Percentiles rank a stretch among this genome's conserved stretches.
These are phyloP conservation scores for Leptopilina clavipes DNA, from an alignment of 1,140 invertebrate species.

Conservation along the genomic window DNA sequence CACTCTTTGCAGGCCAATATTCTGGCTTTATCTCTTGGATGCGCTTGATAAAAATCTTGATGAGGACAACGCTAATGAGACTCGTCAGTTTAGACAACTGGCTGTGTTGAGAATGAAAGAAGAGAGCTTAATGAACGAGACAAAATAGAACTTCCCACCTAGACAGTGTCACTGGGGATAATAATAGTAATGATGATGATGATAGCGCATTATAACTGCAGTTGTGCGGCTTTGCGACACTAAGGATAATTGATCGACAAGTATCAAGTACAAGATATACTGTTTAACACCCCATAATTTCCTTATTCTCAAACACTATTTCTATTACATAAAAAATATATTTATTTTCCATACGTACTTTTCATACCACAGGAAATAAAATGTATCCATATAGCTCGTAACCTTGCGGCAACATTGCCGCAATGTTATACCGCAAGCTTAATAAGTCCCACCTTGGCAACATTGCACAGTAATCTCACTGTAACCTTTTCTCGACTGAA, in stretches of 20 bases:
- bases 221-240: neutral
- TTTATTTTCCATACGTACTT: too few species aligned
- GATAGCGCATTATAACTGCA: neutral
- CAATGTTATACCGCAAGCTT: too few species aligned
- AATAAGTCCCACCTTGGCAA: too few species aligned
- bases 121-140: slow-evolving; percentile 19
- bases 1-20: slow-evolving; percentile 20
- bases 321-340: neutral
- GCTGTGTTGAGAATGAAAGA: neutral
- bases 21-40: neutral
- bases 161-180: neutral
- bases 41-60: slow-evolving; percentile 29
- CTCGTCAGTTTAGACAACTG: neutral
- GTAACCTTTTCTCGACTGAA: too few species aligned
- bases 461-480: too few species aligned
- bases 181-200: neutral
- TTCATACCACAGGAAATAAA: too few species aligned
- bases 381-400: too few species aligned
- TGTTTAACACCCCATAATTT: neutral
- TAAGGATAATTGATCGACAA: neutral
- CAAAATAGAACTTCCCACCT: neutral
- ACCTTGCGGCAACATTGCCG: too few species aligned
- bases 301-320: neutral
- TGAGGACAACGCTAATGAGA: slow-evolving; percentile 22
- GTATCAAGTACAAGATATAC: neutral